Evolutionary conservation across 2,888 invertebrate species (phyloP), one percentile per base, ranked within the genome.

Genomic region (Sarcophaga caerulescens): DNA sequence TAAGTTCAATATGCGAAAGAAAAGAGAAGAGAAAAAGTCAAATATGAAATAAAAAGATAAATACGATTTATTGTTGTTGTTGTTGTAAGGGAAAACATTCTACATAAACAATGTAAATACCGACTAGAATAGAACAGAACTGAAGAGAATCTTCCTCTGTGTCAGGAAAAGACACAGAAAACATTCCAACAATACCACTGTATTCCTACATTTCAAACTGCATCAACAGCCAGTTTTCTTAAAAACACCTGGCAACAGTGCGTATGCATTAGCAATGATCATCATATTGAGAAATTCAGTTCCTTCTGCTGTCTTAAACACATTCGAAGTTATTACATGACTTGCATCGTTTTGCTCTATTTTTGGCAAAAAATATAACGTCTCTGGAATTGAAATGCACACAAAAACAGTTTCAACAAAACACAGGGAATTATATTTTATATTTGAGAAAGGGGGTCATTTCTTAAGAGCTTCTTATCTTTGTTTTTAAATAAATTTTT

Each of bases 251-350:
- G 78, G 47, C n/a, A 81, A 78, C 86, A 86, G 68, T 81, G 57
- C 80, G 74, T 80, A 62, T 76, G 70, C 79, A 83, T 79, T 79
- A 79, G 75, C 84, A 84, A 84, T 84, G 79, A 70, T 75, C 84
- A 83, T 69, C 69, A 79, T 60, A 52, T n/a, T 79, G 75, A 68
- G 66, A 57, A 21, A 44, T 60, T 78, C 73, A 35, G 68, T 68
- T 78, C 73, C 23, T 69, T 73, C 65, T 69, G 73, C 69, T 79
- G 59, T 52, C 59, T 83, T 77, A 71, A 77, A 68, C 60, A 25
- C 62, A 65, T n/a, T 21, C 47, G 63, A 35, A 35, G 35, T 35
- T 35, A 35, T 35, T 35, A 10, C 10, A 35, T 35, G 35, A 10
- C 0, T 25, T 25, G 57, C n/a, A 17, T 57, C 17, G 12, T 10